A percentile compares a stretch with the other conserved stretches of the same genome.
These are phyloP conservation scores for Sialis fuliginosa DNA, from an alignment of 2,888 invertebrate genomes.

Conservation along the genomic window DNA sequence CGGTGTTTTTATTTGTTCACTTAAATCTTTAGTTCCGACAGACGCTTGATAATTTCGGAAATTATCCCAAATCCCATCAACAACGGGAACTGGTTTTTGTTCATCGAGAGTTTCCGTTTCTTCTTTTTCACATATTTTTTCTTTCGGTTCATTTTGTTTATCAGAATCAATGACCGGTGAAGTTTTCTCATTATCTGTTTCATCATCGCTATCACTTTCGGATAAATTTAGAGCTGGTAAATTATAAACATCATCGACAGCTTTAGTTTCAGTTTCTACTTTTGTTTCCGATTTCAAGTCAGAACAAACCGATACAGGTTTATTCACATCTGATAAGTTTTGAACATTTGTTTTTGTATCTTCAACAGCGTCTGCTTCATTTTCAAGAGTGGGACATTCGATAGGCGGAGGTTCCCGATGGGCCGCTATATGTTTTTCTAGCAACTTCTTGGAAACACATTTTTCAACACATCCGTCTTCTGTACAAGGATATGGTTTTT, in stretches of 20 bases:
- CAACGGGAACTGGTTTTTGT: conserved; percentile 41
- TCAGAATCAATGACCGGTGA: conserved; percentile 8
- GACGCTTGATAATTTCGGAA: conserved; percentile 58
- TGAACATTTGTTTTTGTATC: conserved; percentile 14
- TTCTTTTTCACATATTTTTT: conserved; percentile 17
- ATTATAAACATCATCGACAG: conserved; percentile 45
- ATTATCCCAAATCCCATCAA: conserved; percentile 60
- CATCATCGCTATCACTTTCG: conserved; percentile 65
- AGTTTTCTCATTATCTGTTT: conserved; percentile 24
- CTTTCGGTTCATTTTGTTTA: conserved; percentile 7
- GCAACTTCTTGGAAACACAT: conserved; percentile 65
- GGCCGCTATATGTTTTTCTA: conserved; percentile 48
- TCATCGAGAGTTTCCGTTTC: too few relatives aligned
- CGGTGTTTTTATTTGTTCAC: neutral
- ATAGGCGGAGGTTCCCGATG: conserved; percentile 31
- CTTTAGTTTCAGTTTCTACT: conserved; percentile 18
- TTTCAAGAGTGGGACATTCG: conserved; percentile 15
- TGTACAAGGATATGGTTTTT: conserved; percentile 51
- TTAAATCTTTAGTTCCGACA: conserved; percentile 32
- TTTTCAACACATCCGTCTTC: conserved; percentile 54
- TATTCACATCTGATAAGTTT: conserved; percentile 21
- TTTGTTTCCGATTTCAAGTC: conserved; percentile 20
- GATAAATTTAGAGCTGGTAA: conserved; percentile 69
- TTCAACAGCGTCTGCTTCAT: conserved; percentile 11
- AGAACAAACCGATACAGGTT: conserved; percentile 21